A percentile compares a stretch with the other conserved stretches of the same genome.
Conservation (phyloP, 2,113 vertebrate species). For the Piaya cayana region DNA sequence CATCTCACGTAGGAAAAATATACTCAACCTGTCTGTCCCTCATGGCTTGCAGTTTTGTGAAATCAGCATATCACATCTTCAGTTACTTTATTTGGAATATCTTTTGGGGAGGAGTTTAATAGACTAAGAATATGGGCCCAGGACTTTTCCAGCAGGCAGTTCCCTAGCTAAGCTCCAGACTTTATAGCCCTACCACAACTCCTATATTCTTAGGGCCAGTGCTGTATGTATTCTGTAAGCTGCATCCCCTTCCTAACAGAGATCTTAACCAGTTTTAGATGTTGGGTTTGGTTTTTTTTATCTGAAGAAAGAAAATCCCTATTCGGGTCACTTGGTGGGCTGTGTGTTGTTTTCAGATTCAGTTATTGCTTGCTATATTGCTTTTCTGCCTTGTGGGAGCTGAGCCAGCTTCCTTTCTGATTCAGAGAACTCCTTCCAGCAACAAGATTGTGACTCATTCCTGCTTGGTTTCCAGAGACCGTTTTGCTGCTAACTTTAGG, state of each 20-base stretch:
- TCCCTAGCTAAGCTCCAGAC: not conserved
- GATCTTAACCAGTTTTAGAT: slow-evolving; percentile 32
- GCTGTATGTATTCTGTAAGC: not conserved
- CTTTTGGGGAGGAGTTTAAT: not conserved
- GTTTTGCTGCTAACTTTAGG: slow-evolving; percentile 65
- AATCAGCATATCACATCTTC: not conserved
- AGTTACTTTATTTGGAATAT: not conserved
- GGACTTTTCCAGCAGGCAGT: not conserved
- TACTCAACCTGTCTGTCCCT: not conserved
- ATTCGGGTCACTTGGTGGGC: slow-evolving; percentile 56
- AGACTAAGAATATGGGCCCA: not conserved
- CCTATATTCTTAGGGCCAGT: not conserved
- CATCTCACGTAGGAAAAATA: not conserved
- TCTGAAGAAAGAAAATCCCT: slow-evolving; percentile 50
- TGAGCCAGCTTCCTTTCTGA: slow-evolving; percentile 69
- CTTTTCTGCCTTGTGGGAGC: slow-evolving; percentile 71
- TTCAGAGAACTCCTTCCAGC: slow-evolving; percentile 67
- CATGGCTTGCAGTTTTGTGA: not conserved
- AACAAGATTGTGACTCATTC: slow-evolving; percentile 63
- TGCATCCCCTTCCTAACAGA: slow-evolving; percentile 1
- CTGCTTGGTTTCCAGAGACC: slow-evolving; percentile 59
- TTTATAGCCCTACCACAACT: not conserved
- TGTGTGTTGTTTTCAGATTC: slow-evolving; percentile 53
- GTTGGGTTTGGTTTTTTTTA: not conserved
- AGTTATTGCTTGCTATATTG: slow-evolving; percentile 70